Percentiles rank a stretch among this genome's conserved stretches.
phyloP scores from a whole-genome alignment of 2,113 vertebrate genomes.

The Gymnorhina tibicen region DNA sequence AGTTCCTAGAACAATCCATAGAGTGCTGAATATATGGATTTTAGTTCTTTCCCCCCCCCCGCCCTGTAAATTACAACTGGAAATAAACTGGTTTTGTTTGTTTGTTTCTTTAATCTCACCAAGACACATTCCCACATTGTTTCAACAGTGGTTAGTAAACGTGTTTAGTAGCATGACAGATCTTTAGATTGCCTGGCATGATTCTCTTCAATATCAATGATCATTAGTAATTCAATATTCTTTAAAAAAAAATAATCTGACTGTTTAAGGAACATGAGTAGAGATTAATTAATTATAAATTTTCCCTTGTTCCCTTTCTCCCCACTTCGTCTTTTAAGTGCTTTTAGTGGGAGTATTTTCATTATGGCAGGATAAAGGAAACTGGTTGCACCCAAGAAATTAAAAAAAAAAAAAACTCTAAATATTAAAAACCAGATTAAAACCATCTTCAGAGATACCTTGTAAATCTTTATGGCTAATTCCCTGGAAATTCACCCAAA shows the following conservation, averaged over 20 bases:
- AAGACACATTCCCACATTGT: not conserved
- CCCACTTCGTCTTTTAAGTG: not conserved
- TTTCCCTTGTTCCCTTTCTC: not conserved
- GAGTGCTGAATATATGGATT: not conserved
- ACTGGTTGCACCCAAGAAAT: not conserved
- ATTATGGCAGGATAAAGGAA: not conserved
- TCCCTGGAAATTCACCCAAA: not conserved
- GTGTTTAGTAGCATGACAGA: not conserved
- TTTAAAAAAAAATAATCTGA: not conserved
- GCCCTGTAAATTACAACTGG: not conserved
- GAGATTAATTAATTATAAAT: not conserved
- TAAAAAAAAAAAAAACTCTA: accelerated
- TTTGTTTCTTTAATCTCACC: not conserved
- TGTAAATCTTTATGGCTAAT: accelerated
- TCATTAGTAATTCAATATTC: not conserved
- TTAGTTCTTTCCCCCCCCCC: accelerated
- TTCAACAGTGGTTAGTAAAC: not conserved
- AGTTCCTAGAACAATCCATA: not conserved
- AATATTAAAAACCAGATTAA: not conserved
- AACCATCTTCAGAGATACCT: not conserved
- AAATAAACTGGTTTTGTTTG: not conserved
- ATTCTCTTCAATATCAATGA: not conserved
- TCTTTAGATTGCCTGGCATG: not conserved
- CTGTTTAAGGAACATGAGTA: not conserved
- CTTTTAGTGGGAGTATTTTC: not conserved